These are phyloP conservation scores for Pyrochroa serraticornis DNA, from an alignment of 2,888 invertebrate genomes.

Conservation along the genomic window DNA sequence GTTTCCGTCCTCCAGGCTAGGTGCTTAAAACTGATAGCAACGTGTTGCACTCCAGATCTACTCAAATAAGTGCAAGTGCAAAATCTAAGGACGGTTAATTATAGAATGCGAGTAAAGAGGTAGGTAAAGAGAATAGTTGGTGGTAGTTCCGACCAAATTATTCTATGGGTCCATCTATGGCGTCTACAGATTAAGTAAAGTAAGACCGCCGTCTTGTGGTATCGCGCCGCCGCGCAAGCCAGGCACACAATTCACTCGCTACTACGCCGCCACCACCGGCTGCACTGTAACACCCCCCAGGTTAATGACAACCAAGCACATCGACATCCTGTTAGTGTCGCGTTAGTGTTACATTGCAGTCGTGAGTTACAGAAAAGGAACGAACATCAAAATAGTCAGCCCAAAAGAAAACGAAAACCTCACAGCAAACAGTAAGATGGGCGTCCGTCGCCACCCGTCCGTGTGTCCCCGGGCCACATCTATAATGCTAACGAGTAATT, in stretches of 20 bases:
- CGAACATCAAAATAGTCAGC: slow-evolving; percentile 58
- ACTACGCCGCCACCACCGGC: slow-evolving; percentile 56
- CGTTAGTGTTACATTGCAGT: slow-evolving; percentile 60
- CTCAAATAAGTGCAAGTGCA: slow-evolving; percentile 22
- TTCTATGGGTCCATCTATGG: not conserved
- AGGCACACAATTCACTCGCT: slow-evolving; percentile 54
- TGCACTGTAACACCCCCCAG: slow-evolving; percentile 57
- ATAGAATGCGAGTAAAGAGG: slow-evolving; percentile 11
- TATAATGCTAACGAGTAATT: slow-evolving; percentile 17
- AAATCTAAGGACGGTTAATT: slow-evolving; percentile 17
- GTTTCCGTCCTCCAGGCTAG: not conserved
- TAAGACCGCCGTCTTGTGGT: slow-evolving; percentile 22
- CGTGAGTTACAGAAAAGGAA: slow-evolving; percentile 57
- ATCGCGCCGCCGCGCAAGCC: slow-evolving; percentile 44
- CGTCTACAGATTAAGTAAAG: slow-evolving; percentile 24
- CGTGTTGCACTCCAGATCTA: slow-evolving; percentile 25
- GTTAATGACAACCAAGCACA: slow-evolving; percentile 57
- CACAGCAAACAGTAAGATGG: slow-evolving; percentile 56
- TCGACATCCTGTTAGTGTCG: slow-evolving; percentile 58
- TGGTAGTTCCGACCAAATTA: slow-evolving; percentile 11
- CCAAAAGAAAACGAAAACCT: slow-evolving; percentile 58
- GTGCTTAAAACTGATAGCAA: slow-evolving; percentile 22
- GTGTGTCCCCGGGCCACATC: slow-evolving; percentile 17
- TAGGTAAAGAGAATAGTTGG: slow-evolving; percentile 17
- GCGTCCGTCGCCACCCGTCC: slow-evolving; percentile 34